Evolutionary conservation across 1,140 invertebrate species (phyloP), one percentile per base, ranked within the genome.

Genomic region (Halyomorpha halys): DNA sequence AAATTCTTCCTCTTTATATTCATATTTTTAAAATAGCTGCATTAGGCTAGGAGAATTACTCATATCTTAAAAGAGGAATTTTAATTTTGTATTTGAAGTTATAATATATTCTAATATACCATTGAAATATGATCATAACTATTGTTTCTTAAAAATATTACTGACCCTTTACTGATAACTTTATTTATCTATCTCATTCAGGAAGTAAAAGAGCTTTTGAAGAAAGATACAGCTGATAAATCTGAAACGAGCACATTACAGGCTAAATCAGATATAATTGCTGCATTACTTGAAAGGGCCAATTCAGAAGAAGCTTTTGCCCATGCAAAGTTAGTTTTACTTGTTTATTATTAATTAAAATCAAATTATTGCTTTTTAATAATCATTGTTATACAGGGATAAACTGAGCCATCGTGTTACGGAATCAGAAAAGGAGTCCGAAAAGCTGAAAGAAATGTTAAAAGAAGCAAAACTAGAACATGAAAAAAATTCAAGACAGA

Each of bases 401-500:
- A 70, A 75, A 54, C 75, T 79, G 53, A 73, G 71, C 49, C 71
- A 74, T 34, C 77, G 78, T 65, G 79, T 84, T 30, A 73, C 76
- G 23, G 82, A 83, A 65, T 78, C 82, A 70, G 82, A 83, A 70
- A 79, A 77, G 68, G 68, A 77, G 39, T 76, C 77, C n/a, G 78
- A 78, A 64, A 69, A 74, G 30, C 73, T 86, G 3, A 77, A 80
- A 59, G 80, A 84, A 45, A 78, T 83, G 64, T 82, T 85, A 71
- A 83, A 81, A 70, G 71, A 72, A 45, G 75, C 85, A 1, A 77
- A 79, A 53, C 80, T 84, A 53, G 76, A 76, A 54, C 77, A 81
- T 49, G 71, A 75, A 11, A 74, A 76, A 45, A 78, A 79, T 45
- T 76, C 80, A 47, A 79, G 79, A 65, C 86, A 87, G 74, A 80